Percentiles rank a stretch among this genome's conserved stretches.
These are phyloP conservation scores for Neomonachus schauinslandi DNA, from an alignment of 2,113 vertebrate genomes.

Conservation along the genomic window DNA sequence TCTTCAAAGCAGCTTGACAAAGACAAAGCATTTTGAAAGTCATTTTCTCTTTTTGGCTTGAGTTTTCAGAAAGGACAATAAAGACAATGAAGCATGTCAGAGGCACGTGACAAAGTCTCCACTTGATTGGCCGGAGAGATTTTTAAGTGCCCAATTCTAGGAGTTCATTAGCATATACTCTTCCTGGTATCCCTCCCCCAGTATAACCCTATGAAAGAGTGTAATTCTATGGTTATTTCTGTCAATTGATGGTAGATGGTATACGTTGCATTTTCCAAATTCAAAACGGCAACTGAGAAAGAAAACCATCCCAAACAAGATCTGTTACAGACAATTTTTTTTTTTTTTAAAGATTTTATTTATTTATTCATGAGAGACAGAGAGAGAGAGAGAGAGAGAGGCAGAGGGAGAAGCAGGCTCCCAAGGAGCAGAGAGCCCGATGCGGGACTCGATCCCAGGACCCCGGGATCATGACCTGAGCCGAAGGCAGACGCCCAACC, in stretches of 20 bases:
- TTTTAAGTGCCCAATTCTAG: neutral
- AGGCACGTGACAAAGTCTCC: neutral
- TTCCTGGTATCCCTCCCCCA: neutral
- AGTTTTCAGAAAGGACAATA: neutral
- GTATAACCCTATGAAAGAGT: neutral
- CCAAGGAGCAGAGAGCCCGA: too few species aligned
- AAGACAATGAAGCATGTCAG: neutral
- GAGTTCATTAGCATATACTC: neutral
- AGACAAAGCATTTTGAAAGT: neutral
- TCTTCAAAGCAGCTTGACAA: neutral
- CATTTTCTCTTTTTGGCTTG: neutral
- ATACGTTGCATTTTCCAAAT: constrained; percentile 21
- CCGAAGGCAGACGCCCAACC: too few species aligned
- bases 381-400: too few species aligned
- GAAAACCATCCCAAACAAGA: constrained; percentile 49
- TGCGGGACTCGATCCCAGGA: too few species aligned
- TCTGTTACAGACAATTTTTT: neutral
- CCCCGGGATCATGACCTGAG: too few species aligned
- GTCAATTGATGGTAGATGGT: neutral
- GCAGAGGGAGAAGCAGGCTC: too few species aligned
- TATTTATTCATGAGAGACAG: too few species aligned
- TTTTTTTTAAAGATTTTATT: too few species aligned
- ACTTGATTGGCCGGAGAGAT: neutral
- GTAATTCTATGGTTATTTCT: constrained; percentile 11
- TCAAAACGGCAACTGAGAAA: constrained; percentile 54